These are phyloP conservation scores for Drosophila chauvacae DNA, from an alignment of 1,140 invertebrate genomes.

Conservation along the genomic window DNA sequence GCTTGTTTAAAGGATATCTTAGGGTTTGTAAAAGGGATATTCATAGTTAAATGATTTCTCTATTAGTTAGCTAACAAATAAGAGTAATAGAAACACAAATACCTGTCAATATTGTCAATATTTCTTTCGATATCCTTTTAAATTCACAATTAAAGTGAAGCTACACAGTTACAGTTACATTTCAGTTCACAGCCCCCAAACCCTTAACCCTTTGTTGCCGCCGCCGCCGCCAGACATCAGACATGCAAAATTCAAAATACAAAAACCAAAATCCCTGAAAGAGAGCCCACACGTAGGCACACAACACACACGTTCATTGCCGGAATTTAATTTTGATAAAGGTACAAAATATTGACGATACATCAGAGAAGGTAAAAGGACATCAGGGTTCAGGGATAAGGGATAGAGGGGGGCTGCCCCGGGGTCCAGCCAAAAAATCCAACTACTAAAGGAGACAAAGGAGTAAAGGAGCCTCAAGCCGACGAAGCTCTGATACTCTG, in stretches of 20 bases:
- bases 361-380: conserved; percentile 42
- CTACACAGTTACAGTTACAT: background rate
- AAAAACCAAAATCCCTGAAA: conserved; percentile 15
- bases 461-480: background rate
- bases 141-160: conserved; percentile 32
- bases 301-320: conserved; percentile 57
- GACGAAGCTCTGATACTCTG: conserved; percentile 22
- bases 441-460: conserved; percentile 12
- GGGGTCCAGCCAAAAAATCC: conserved; percentile 6
- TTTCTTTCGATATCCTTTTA: background rate
- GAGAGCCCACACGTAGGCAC: conserved; percentile 49
- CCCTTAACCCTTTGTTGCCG: background rate
- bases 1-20: background rate
- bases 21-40: background rate
- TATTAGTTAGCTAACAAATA: background rate
- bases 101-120: background rate
- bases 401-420: background rate
- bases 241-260: conserved; percentile 54
- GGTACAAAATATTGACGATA: conserved; percentile 84
- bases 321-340: conserved; percentile 84
- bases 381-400: background rate
- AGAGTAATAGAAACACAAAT: background rate
- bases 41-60: background rate
- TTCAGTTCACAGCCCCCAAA: background rate
- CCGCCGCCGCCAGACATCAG: conserved; percentile 36